Evolutionary conservation across 2,797 vertebrate species (phyloP).

Genomic region (Gambelia wislizenii): DNA sequence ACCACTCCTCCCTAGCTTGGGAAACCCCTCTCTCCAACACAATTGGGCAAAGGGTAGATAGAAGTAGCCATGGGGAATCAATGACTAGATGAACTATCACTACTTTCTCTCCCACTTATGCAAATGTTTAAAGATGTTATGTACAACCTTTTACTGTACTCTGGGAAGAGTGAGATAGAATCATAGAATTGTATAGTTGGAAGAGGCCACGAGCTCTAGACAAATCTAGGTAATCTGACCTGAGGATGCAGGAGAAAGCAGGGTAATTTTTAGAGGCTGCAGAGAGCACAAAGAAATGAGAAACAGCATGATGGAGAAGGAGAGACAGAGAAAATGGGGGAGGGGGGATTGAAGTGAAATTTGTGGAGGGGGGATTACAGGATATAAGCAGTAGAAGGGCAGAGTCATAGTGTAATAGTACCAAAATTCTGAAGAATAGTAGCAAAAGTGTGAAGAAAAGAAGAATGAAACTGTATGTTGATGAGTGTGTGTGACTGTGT

Average conservation of each 20-base stretch:
- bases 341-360: background rate
- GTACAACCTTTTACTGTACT: background rate
- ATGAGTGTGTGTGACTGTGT: background rate
- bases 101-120: background rate
- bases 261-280: background rate
- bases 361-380: background rate
- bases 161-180: too few relatives aligned
- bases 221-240: background rate
- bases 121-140: background rate
- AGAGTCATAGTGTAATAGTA: background rate
- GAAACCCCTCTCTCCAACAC: background rate
- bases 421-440: background rate
- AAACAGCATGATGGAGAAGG: background rate
- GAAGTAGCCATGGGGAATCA: background rate
- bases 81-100: background rate
- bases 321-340: background rate
- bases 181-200: too few relatives aligned
- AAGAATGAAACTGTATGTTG: background rate
- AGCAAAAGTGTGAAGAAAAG: background rate
- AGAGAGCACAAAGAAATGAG: background rate
- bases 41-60: background rate
- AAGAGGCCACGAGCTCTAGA: background rate
- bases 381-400: background rate
- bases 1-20: too few relatives aligned
- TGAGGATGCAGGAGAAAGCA: background rate